Conservation (phyloP, 2,888 invertebrate species). For the Teleiodes luculella region DNA sequence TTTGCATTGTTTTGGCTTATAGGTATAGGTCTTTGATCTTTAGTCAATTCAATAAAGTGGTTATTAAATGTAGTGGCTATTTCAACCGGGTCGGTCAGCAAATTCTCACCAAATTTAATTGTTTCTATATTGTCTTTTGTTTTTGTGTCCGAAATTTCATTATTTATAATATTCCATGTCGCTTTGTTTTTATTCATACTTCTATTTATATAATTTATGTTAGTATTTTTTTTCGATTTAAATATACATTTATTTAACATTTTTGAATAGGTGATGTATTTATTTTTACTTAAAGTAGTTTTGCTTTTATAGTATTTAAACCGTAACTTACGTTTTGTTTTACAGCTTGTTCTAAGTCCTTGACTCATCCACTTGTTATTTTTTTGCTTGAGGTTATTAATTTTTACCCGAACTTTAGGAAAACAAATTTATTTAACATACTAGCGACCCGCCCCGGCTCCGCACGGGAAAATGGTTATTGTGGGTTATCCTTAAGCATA, state of each 20-base stretch:
- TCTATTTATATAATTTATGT: neutral
- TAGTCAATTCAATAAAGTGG: neutral
- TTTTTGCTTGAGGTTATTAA: neutral
- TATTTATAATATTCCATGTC: slow-evolving; percentile 6
- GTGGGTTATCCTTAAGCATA: too few species aligned
- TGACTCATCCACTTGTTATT: neutral
- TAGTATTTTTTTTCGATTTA: neutral
- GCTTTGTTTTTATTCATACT: slow-evolving; percentile 3
- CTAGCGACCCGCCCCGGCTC: too few species aligned
- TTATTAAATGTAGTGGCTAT: neutral
- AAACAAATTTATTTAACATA: too few species aligned
- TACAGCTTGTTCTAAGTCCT: slow-evolving; percentile 5
- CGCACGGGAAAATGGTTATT: too few species aligned
- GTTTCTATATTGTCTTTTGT: neutral
- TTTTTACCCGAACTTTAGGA: neutral
- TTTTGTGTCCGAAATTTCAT: neutral
- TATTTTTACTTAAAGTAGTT: neutral
- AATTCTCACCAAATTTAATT: neutral
- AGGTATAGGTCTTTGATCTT: neutral
- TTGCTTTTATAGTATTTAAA: slow-evolving; percentile 5
- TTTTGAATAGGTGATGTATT: slow-evolving; percentile 1
- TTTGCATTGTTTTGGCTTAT: too few species aligned
- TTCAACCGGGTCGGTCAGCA: neutral
- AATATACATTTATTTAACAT: neutral
- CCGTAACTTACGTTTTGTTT: neutral